Percentiles rank a stretch among this genome's conserved stretches.
These are phyloP conservation scores for Ctenopoma multispine DNA, from an alignment of 2,797 vertebrate genomes.

Conservation along the genomic window DNA sequence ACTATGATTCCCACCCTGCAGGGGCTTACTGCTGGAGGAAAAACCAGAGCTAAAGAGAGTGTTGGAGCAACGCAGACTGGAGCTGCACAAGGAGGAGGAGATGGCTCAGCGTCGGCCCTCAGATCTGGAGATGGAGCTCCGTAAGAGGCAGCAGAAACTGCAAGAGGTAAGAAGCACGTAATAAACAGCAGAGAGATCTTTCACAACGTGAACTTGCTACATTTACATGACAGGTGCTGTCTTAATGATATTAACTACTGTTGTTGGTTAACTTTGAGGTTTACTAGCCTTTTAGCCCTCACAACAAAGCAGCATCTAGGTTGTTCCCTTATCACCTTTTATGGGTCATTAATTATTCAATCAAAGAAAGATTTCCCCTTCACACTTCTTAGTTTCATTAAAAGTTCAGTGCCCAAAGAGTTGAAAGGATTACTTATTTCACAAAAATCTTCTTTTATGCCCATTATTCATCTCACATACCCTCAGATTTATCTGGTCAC, in stretches of 20 bases:
- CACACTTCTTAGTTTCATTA: background rate
- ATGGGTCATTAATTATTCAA: no score
- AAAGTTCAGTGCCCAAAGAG: no score
- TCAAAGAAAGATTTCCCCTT: background rate
- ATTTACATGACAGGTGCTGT: no score
- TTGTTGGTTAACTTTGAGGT: no score
- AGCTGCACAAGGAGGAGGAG: slow-evolving; percentile 82
- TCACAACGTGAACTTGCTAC: no score
- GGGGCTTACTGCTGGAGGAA: slow-evolving; percentile 83
- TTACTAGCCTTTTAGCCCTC: no score
- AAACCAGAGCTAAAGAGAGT: slow-evolving; percentile 83
- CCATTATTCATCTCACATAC: background rate
- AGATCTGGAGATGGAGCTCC: slow-evolving; percentile 86
- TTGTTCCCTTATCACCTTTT: no score
- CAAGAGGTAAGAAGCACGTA: slow-evolving; percentile 71
- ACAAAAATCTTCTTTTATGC: no score
- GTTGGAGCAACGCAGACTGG: slow-evolving; percentile 81
- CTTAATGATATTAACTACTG: no score
- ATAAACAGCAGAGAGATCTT: background rate
- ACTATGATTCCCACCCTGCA: slow-evolving; percentile 43
- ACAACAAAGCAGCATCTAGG: no score
- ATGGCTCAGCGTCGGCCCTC: slow-evolving; percentile 76
- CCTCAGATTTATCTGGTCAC: background rate
- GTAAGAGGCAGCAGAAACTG: slow-evolving; percentile 84
- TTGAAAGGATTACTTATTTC: no score